phyloP scores from a whole-genome alignment of 2,797 vertebrate species.

The Scyliorhinus canicula region DNA sequence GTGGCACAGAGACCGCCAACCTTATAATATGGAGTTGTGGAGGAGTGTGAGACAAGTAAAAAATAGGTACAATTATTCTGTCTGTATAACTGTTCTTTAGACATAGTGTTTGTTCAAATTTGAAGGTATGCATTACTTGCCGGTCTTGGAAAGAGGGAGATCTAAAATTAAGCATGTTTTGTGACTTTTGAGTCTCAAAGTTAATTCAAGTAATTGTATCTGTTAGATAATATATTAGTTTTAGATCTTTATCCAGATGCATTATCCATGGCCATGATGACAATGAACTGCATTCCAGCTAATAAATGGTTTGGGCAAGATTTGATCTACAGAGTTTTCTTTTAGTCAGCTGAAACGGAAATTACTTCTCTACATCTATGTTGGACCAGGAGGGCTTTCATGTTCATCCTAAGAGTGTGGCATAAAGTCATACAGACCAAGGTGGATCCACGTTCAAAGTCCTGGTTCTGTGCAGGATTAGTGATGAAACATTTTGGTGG shows the following conservation, averaged over 20 bases:
- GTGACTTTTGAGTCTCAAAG: neutral
- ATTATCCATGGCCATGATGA: neutral
- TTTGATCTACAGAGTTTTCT: neutral
- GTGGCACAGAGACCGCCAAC: no score
- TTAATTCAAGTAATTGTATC: constrained; percentile 5
- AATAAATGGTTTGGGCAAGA: neutral
- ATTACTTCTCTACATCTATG: neutral
- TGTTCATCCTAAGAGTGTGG: neutral
- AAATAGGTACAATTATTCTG: neutral
- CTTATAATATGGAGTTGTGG: no score
- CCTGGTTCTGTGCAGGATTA: neutral
- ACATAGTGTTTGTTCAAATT: neutral
- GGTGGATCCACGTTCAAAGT: neutral
- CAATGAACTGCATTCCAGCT: neutral
- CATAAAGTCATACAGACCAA: neutral
- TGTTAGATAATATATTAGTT: neutral
- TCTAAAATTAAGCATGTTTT: constrained; percentile 5
- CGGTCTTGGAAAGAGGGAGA: neutral
- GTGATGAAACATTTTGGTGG: neutral
- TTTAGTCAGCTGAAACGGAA: neutral
- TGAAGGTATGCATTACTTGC: neutral
- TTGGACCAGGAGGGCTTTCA: neutral
- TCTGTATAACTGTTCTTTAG: neutral
- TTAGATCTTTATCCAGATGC: neutral
- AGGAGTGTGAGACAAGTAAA: neutral